A percentile compares a stretch with the other conserved stretches of the same genome.
Conservation (phyloP, 1,140 invertebrate species). For the Papilio dardanus region DNA sequence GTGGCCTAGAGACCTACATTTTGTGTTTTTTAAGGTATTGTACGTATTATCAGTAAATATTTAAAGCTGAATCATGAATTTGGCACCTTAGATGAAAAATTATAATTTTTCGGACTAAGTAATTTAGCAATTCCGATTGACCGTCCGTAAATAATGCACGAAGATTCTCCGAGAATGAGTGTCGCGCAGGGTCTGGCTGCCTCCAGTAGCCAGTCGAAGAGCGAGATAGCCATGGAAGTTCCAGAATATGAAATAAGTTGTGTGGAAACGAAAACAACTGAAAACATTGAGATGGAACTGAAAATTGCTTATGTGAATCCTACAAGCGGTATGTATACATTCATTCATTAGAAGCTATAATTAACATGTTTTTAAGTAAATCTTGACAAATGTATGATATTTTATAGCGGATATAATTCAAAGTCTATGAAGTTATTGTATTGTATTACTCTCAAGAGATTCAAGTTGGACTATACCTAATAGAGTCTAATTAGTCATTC, state of each 20-base stretch:
- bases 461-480: conserved; percentile 6
- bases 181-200: conserved; percentile 76
- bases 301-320: conserved; percentile 76
- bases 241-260: conserved; percentile 67
- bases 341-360: conserved; percentile 13
- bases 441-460: neutral
- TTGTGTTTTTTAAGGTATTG: conserved; percentile 73
- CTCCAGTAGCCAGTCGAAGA: conserved; percentile 75
- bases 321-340: conserved; percentile 63
- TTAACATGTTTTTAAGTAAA: conserved; percentile 8
- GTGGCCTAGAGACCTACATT: conserved; percentile 82
- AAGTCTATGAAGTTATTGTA: neutral
- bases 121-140: conserved; percentile 64
- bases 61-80: conserved; percentile 62
- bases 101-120: conserved; percentile 55
- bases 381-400: conserved; percentile 15
- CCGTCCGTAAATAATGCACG: conserved; percentile 74
- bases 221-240: conserved; percentile 66
- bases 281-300: conserved; percentile 68
- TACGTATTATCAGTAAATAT: conserved; percentile 62
- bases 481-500: neutral
- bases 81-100: conserved; percentile 57
- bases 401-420: conserved; percentile 38
- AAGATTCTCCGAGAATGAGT: conserved; percentile 80
- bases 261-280: conserved; percentile 62